Evolutionary conservation across 2,888 invertebrate genomes (phyloP).

Genomic region (Seira ritae): DNA sequence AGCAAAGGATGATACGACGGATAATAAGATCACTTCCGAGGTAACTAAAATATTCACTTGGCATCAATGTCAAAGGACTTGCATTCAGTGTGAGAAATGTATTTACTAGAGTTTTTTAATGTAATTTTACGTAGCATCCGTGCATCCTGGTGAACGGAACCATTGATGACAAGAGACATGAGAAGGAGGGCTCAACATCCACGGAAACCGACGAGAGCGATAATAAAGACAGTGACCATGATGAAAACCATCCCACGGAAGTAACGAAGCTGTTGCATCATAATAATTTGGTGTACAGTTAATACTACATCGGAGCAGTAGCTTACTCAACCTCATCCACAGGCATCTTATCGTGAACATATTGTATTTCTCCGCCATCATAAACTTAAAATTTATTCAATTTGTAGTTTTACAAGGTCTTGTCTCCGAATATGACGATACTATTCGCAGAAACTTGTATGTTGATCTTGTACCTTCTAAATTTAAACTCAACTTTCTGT

Average conservation of each 20-base stretch:
- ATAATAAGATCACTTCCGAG: neutral
- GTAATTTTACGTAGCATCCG: conserved; percentile 9
- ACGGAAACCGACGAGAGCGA: conserved; percentile 57
- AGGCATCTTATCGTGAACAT: no score
- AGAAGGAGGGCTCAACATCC: conserved; percentile 11
- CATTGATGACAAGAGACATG: conserved; percentile 25
- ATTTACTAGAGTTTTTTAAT: no score
- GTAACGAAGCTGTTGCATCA: conserved; percentile 42
- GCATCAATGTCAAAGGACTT: no score
- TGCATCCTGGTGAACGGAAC: conserved; percentile 31
- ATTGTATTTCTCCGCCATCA: no score
- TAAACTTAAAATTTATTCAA: no score
- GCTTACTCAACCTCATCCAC: no score
- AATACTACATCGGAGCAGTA: neutral
- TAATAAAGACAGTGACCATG: conserved; percentile 51
- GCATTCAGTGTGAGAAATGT: no score
- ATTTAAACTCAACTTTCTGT: no score
- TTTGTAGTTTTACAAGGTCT: no score
- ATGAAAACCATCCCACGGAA: conserved; percentile 47
- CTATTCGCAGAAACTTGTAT: no score
- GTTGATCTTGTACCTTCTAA: no score
- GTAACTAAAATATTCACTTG: conserved; percentile 23
- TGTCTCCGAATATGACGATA: no score
- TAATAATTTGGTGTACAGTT: conserved; percentile 30
- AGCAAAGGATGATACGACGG: neutral